phyloP scores from a whole-genome alignment of 53 echinoderm and acorn worm species.

The Pentamera pediparva region DNA sequence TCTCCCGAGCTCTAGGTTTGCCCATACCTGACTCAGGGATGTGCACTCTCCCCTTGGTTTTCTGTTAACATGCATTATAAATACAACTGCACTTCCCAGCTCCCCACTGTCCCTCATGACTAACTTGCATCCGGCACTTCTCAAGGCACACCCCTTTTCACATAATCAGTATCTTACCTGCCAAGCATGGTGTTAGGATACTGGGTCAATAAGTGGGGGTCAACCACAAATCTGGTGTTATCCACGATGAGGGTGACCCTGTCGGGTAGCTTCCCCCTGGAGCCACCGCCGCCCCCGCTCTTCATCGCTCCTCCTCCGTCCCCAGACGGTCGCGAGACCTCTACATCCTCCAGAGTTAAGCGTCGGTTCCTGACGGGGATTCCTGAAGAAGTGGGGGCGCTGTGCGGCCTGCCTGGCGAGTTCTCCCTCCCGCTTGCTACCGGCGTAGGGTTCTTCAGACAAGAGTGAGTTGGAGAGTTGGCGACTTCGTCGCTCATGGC shows the following conservation, averaged over 20 bases:
- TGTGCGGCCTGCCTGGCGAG: not conserved
- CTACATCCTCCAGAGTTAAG: conserved; percentile 23
- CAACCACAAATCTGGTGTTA: conserved; percentile 84
- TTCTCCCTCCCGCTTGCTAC: not conserved
- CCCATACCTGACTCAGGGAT: too few relatives aligned
- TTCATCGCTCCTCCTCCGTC: too few relatives aligned
- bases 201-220: conserved; percentile 80
- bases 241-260: conserved; percentile 90
- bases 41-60: too few relatives aligned
- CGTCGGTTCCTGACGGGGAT: conserved; percentile 22
- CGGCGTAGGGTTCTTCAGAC: conserved; percentile 70
- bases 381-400: conserved; percentile 18
- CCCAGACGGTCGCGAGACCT: not conserved
- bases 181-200: conserved; percentile 99
- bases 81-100: too few relatives aligned
- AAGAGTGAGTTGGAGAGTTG: conserved; percentile 85
- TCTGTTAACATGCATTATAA: too few relatives aligned
- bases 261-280: conserved; percentile 63
- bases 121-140: not conserved
- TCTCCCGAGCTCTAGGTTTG: not conserved
- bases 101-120: not conserved
- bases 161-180: conserved; percentile 56
- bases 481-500: conserved; percentile 53
- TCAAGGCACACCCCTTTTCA: not conserved
- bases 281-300: not conserved